Evolutionary conservation across 2,113 vertebrate genomes (phyloP).

Genomic region (Phalacrocorax carbo): DNA sequence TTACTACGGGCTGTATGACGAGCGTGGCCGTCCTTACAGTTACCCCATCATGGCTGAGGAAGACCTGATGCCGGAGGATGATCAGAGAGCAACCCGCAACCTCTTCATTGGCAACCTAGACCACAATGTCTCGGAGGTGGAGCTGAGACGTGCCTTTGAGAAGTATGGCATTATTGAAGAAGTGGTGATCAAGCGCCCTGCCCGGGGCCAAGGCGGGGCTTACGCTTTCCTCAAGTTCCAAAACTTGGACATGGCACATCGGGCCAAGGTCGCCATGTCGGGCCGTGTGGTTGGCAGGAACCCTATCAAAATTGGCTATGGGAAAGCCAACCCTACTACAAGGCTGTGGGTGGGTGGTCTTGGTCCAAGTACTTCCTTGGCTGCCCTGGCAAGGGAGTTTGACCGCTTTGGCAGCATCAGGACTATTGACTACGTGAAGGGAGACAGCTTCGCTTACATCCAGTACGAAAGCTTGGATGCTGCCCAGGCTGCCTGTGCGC

Average conservation of each 20-base stretch:
- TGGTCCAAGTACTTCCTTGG: slow-evolving; percentile 88
- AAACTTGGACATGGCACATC: slow-evolving; percentile 97
- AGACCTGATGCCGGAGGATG: slow-evolving; percentile 94
- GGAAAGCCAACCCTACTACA: slow-evolving; percentile 95
- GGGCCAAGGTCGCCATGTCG: slow-evolving; percentile 97
- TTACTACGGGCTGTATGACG: slow-evolving; percentile 91
- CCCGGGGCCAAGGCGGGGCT: slow-evolving; percentile 88
- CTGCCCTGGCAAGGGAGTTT: slow-evolving; percentile 92
- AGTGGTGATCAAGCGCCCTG: slow-evolving; percentile 93
- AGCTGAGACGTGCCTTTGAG: slow-evolving; percentile 90
- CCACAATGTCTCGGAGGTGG: slow-evolving; percentile 88
- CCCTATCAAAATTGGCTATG: slow-evolving; percentile 95
- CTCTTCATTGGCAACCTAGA: slow-evolving; percentile 97
- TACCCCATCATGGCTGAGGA: slow-evolving; percentile 86
- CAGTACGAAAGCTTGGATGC: slow-evolving; percentile 97
- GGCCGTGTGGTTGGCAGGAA: slow-evolving; percentile 91
- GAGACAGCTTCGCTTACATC: slow-evolving; percentile 95
- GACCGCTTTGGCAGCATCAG: slow-evolving; percentile 97
- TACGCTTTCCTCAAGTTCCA: slow-evolving; percentile 98
- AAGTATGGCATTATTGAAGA: slow-evolving; percentile 97
- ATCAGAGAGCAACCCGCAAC: slow-evolving; percentile 94
- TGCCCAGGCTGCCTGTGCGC: slow-evolving; percentile 91
- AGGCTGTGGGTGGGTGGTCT: slow-evolving; percentile 96
- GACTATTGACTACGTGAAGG: slow-evolving; percentile 96
- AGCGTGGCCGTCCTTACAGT: slow-evolving; percentile 85